These are phyloP conservation scores for Ariopsis seemanni DNA, from an alignment of 2,113 vertebrate genomes.

Conservation along the genomic window DNA sequence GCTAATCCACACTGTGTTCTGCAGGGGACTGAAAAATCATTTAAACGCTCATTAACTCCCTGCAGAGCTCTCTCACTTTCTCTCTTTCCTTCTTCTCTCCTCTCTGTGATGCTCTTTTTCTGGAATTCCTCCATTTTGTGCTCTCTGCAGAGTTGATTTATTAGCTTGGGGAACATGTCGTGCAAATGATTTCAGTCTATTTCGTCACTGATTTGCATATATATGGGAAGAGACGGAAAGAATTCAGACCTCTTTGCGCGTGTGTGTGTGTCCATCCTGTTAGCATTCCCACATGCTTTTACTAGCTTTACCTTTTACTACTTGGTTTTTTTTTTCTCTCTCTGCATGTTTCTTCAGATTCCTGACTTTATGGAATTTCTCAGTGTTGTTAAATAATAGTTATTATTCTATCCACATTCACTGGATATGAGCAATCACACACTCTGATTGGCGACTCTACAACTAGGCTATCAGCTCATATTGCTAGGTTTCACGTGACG, in stretches of 20 bases:
- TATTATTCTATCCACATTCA: not conserved
- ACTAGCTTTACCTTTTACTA: not conserved
- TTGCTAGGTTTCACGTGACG: too few relatives aligned
- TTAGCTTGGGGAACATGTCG: constrained; percentile 19
- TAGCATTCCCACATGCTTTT: not conserved
- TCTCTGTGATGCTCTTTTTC: not conserved
- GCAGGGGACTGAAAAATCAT: constrained; percentile 41
- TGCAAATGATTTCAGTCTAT: constrained; percentile 48
- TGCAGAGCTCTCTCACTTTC: constrained; percentile 7
- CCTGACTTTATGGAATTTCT: not conserved
- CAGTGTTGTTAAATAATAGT: not conserved
- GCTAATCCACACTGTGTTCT: constrained; percentile 29
- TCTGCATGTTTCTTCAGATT: not conserved
- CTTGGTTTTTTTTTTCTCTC: not conserved
- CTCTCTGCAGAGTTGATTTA: constrained; percentile 30
- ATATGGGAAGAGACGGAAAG: constrained; percentile 41
- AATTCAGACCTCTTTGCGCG: not conserved
- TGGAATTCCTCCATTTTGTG: constrained; percentile 29
- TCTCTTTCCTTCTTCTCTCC: not conserved
- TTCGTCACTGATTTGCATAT: constrained; percentile 61
- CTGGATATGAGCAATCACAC: too few relatives aligned
- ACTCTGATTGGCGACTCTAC: too few relatives aligned
- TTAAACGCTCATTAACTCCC: constrained; percentile 47
- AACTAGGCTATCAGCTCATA: too few relatives aligned
- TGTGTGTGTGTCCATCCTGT: constrained; percentile 8